phyloP scores from a whole-genome alignment of 2,797 vertebrate genomes.

The Trichosurus vulpecula region DNA sequence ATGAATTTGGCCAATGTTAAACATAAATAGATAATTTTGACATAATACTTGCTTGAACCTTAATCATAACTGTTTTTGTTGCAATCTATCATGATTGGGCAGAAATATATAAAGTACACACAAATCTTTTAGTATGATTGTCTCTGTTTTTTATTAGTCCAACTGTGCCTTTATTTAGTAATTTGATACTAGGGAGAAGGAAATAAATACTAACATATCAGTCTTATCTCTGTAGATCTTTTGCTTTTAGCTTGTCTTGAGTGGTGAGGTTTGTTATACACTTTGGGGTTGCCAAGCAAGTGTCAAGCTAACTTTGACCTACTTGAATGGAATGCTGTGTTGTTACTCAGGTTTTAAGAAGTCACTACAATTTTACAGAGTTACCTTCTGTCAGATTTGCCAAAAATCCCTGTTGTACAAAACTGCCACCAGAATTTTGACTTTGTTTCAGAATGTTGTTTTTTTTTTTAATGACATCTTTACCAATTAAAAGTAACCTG shows the following conservation, averaged over 20 bases:
- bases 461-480: slow-evolving; percentile 56
- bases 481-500: slow-evolving; percentile 77
- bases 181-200: neutral
- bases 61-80: too few relatives aligned
- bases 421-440: slow-evolving; percentile 69
- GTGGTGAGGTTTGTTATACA: neutral
- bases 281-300: slow-evolving; percentile 22
- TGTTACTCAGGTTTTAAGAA: slow-evolving; percentile 74
- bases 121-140: neutral
- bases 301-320: slow-evolving; percentile 75
- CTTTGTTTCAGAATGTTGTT: slow-evolving; percentile 34
- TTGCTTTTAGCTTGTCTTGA: slow-evolving; percentile 5
- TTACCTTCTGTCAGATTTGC: slow-evolving; percentile 67
- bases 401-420: slow-evolving; percentile 68
- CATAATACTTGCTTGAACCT: too few relatives aligned
- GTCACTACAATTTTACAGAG: slow-evolving; percentile 73
- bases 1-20: too few relatives aligned
- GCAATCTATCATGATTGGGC: neutral
- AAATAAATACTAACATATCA: neutral
- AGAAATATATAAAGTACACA: neutral
- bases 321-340: slow-evolving; percentile 64
- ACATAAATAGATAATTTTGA: too few relatives aligned
- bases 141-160: neutral
- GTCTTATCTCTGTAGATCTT: neutral
- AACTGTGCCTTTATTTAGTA: neutral